phyloP scores from a whole-genome alignment of 2,113 vertebrate species.

The Hiodon tergisus region DNA sequence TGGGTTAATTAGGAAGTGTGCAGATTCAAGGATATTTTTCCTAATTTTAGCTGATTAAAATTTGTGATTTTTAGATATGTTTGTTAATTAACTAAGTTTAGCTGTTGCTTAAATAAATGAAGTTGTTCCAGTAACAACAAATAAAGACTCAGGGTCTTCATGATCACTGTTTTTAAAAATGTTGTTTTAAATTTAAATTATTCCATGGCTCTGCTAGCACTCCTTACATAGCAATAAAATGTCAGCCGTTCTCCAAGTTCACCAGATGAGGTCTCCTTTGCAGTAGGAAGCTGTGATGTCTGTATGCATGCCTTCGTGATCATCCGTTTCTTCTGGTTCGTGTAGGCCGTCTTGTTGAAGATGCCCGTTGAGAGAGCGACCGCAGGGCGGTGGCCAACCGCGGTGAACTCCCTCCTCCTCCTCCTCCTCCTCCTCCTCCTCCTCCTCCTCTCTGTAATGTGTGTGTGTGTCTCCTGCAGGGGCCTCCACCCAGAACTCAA shows the following conservation, averaged over 20 bases:
- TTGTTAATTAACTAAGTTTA: too few species aligned
- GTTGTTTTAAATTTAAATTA: too few species aligned
- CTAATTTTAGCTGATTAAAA: not conserved
- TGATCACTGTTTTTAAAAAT: too few species aligned
- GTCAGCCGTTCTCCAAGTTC: not conserved
- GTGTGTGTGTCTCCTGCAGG: conserved; percentile 59
- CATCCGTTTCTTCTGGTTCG: not conserved
- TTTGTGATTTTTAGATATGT: not conserved
- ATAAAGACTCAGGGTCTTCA: too few species aligned
- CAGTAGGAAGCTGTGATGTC: not conserved
- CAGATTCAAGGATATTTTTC: too few species aligned
- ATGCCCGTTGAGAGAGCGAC: conserved; percentile 19
- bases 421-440: not conserved
- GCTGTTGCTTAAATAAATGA: too few species aligned
- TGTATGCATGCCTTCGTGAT: conserved; percentile 15
- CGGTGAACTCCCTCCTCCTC: conserved; percentile 29
- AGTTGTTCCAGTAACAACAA: too few species aligned
- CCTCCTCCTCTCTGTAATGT: conserved; percentile 35
- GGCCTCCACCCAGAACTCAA: conserved; percentile 91
- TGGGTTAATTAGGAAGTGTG: too few species aligned
- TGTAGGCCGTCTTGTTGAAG: conserved; percentile 14
- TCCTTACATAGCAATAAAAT: not conserved
- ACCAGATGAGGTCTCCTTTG: not conserved
- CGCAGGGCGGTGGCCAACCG: conserved; percentile 24
- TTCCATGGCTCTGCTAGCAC: conserved; percentile 2